Evolutionary conservation across 1,140 invertebrate genomes (phyloP), one percentile per base, ranked within the genome.

Genomic region (Lepidurus arcticus): DNA sequence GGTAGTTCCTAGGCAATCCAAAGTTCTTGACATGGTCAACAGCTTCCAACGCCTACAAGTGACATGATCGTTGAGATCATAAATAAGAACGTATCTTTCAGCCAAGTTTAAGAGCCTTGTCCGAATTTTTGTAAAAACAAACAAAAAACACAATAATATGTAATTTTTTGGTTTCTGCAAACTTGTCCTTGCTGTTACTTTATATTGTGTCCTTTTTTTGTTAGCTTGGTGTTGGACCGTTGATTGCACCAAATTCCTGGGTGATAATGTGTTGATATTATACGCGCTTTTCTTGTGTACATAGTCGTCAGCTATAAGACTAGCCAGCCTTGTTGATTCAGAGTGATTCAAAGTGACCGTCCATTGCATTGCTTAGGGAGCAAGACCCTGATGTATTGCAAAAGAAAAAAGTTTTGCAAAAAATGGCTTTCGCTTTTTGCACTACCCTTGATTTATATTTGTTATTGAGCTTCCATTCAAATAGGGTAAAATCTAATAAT

Each of bases 1-100:
- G 45, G 73, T 74, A 45, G 74, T 74, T 75, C 44, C 44, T 21
- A 65, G 79, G 43, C 76, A 80, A 44, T 80, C 79, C n/a, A 80
- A 80, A 74, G 79, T 80, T n/a, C 76, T 80, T n/a, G 79, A 80
- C 43, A 80, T 80, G 73, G 79, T 80, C 6, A 78, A 80, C 26
- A 80, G 45, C 42, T 80, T 80, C 43, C 79, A 80, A 44, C 75
- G 79, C 53, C 74, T 80, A n/a, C 79, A 80, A 74, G 79, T 80
- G 34, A 78, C 76, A 65, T 80, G 73, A 80, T 74, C 21, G 1
- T 16, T 65, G 8, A 5, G 21, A 21, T 65, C n/a, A 7, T 21
- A 65, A 34, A 0, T 3, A 34, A 34, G 34, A 34, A 34, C 2
- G 2, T 34, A 34, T 34, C 4, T 34, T 34, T 34, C 34, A 34